phyloP scores from a whole-genome alignment of 2,797 vertebrate genomes.

The Pygocentrus nattereri region DNA sequence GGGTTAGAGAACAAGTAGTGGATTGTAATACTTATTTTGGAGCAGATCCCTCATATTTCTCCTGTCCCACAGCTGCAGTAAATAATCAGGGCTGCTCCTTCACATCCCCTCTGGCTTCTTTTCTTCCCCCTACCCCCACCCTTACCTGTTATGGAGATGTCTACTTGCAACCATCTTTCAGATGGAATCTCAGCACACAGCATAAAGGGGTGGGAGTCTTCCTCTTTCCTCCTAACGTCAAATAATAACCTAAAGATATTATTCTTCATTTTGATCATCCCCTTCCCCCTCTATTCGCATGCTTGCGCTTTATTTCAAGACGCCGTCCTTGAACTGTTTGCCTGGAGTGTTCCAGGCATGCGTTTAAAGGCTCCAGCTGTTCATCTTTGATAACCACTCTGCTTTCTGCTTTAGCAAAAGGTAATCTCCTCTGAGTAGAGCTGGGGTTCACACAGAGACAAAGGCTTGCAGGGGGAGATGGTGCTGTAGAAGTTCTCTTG shows the following conservation, averaged over 20 bases:
- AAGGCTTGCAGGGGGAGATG: slow-evolving; percentile 33
- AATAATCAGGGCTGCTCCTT: slow-evolving; percentile 45
- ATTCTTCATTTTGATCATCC: slow-evolving; percentile 57
- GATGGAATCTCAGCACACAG: slow-evolving; percentile 40
- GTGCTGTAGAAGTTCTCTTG: not conserved
- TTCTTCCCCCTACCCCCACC: slow-evolving; percentile 15
- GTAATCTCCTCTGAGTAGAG: slow-evolving; percentile 32
- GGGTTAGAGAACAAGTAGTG: slow-evolving; percentile 51
- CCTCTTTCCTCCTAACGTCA: slow-evolving; percentile 50
- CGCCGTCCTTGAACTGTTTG: slow-evolving; percentile 41
- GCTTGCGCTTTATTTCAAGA: slow-evolving; percentile 43
- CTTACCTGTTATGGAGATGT: slow-evolving; percentile 15
- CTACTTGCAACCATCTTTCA: slow-evolving; percentile 45
- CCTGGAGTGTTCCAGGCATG: slow-evolving; percentile 41
- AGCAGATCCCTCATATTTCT: slow-evolving; percentile 43
- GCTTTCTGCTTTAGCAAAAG: slow-evolving; percentile 40
- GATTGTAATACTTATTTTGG: slow-evolving; percentile 60
- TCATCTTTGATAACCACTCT: slow-evolving; percentile 54
- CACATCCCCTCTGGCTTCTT: slow-evolving; percentile 11
- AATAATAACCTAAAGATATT: slow-evolving; percentile 59
- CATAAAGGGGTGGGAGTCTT: slow-evolving; percentile 43
- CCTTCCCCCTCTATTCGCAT: slow-evolving; percentile 25
- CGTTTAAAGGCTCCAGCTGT: slow-evolving; percentile 44
- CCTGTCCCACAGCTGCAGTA: slow-evolving; percentile 34
- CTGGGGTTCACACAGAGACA: slow-evolving; percentile 20